Percentiles rank a stretch among this genome's conserved stretches.
These are phyloP conservation scores for Triplophysa siluroides DNA, from an alignment of 2,113 vertebrate genomes.

Conservation along the genomic window DNA sequence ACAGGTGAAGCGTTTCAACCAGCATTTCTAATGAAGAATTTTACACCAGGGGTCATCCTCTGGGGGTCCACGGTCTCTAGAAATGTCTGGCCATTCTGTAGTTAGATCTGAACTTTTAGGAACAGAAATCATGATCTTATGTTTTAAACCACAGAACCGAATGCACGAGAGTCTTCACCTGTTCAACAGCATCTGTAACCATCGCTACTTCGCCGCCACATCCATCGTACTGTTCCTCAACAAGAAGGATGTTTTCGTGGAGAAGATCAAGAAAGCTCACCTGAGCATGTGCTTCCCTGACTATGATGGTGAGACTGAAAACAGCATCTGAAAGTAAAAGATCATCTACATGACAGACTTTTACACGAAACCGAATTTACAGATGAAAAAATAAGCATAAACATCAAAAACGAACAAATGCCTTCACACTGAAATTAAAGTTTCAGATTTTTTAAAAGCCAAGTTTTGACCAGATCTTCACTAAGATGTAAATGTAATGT, in stretches of 20 bases:
- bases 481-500: background rate
- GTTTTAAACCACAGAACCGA: slow-evolving; percentile 80
- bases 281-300: slow-evolving; percentile 98
- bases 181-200: slow-evolving; percentile 99
- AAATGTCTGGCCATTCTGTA: too few relatives aligned
- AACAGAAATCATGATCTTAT: background rate
- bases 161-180: slow-evolving; percentile 99
- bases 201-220: slow-evolving; percentile 92
- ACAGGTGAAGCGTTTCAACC: background rate
- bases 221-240: slow-evolving; percentile 99
- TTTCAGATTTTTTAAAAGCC: too few relatives aligned
- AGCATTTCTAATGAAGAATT: background rate
- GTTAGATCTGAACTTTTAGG: background rate
- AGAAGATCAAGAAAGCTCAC: slow-evolving; percentile 98
- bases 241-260: slow-evolving; percentile 95
- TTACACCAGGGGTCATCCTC: background rate
- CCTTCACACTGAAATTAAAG: too few relatives aligned
- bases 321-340: background rate
- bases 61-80: too few relatives aligned
- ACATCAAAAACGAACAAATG: too few relatives aligned
- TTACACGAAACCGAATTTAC: too few relatives aligned
- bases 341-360: too few relatives aligned
- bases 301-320: slow-evolving; percentile 83
- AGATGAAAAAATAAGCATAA: too few relatives aligned
- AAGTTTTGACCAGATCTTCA: background rate